Evolutionary conservation across 2,113 vertebrate species (phyloP).

Genomic region (Heliornis fulica): DNA sequence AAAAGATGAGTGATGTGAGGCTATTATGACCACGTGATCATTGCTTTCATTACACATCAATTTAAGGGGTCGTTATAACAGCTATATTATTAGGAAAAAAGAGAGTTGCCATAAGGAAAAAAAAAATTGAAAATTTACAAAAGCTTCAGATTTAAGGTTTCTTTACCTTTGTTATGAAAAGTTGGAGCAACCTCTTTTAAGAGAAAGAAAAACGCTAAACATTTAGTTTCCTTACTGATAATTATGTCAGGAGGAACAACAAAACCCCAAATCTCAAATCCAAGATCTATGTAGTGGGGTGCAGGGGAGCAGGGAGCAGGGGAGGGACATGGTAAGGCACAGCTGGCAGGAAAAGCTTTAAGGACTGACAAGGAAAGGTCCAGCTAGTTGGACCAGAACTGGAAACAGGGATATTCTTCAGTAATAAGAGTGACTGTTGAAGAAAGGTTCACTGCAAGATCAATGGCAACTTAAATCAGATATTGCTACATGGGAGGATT

Average conservation of each 20-base stretch:
- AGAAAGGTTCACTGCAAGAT: neutral
- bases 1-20: neutral
- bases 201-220: neutral
- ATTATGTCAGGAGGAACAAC: neutral
- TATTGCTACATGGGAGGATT: neutral
- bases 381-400: neutral
- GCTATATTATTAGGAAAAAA: neutral
- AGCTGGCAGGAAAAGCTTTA: neutral
- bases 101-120: neutral
- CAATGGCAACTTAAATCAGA: neutral
- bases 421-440: neutral
- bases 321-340: neutral
- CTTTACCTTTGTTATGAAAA: neutral
- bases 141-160: neutral
- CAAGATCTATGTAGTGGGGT: neutral
- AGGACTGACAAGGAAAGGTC: neutral
- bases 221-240: neutral
- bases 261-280: neutral
- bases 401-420: neutral
- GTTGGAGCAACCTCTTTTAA: neutral
- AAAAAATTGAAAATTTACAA: neutral
- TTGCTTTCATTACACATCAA: neutral
- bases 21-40: neutral
- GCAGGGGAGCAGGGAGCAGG: too few species aligned
- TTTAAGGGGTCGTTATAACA: neutral